Percentiles rank a stretch among this genome's conserved stretches.
Conservation (phyloP, 2,113 vertebrate genomes). For the Isichthys henryi region DNA sequence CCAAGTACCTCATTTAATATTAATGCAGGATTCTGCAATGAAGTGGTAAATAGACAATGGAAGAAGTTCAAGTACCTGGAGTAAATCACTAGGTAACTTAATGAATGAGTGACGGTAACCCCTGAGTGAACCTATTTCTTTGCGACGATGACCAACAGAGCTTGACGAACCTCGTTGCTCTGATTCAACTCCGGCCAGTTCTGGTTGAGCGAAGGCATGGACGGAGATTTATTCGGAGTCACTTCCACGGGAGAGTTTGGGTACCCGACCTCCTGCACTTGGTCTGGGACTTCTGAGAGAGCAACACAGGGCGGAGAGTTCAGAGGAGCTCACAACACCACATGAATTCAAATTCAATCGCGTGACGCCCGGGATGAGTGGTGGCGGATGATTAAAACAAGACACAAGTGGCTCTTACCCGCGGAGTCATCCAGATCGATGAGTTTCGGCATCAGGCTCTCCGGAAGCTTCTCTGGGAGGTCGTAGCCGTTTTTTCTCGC, state of each 20-base stretch:
- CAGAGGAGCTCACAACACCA: neutral
- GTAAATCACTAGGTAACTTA: neutral
- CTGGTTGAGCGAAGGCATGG: conserved; percentile 98
- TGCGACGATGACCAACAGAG: conserved; percentile 15
- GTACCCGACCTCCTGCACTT: conserved; percentile 78
- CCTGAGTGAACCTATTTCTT: neutral
- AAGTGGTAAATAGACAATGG: neutral
- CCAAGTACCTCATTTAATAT: neutral
- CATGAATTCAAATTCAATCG: neutral
- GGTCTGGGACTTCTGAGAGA: conserved; percentile 71
- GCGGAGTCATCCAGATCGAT: conserved; percentile 96
- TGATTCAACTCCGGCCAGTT: conserved; percentile 97
- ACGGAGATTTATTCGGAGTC: conserved; percentile 93
- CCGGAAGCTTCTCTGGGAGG: conserved; percentile 93
- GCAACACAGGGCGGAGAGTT: neutral
- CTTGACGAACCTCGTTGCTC: conserved; percentile 84
- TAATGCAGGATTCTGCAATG: neutral
- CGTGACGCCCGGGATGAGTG: neutral
- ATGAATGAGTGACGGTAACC: neutral
- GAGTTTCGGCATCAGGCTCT: conserved; percentile 98
- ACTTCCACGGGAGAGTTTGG: conserved; percentile 87
- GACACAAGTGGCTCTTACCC: conserved; percentile 56
- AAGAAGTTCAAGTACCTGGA: neutral
- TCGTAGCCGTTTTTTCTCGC: conserved; percentile 98
- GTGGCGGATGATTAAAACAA: neutral